Conservation (phyloP, 2,113 vertebrate species). For the Meriones unguiculatus region DNA sequence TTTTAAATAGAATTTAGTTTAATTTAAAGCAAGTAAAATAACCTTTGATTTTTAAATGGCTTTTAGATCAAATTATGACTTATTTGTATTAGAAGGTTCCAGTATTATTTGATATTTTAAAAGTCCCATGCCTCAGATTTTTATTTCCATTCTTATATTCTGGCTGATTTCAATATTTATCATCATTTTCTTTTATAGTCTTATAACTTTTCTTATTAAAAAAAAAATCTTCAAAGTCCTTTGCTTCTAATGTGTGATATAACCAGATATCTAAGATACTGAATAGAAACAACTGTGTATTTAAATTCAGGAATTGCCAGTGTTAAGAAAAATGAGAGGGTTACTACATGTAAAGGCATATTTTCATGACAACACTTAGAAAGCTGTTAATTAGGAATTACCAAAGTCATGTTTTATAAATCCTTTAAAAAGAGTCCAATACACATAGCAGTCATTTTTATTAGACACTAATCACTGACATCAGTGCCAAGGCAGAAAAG, state of each 20-base stretch:
- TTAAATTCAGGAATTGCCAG: not conserved
- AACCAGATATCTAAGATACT: not conserved
- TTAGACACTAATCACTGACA: not conserved
- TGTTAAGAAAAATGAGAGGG: not conserved
- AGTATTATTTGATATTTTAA: not conserved
- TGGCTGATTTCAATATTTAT: not conserved
- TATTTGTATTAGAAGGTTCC: not conserved
- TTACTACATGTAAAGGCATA: not conserved
- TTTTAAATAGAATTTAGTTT: slow-evolving; percentile 26
- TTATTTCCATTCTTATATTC: slow-evolving; percentile 2
- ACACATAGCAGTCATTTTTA: not conserved
- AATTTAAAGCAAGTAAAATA: not conserved
- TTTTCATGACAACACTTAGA: not conserved
- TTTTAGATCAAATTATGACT: not conserved
- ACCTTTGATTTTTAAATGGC: not conserved
- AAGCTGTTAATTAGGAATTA: not conserved
- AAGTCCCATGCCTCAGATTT: not conserved
- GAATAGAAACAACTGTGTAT: not conserved
- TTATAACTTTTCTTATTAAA: not conserved
- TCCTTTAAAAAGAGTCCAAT: not conserved
- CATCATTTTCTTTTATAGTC: not conserved
- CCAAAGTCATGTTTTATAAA: not conserved
- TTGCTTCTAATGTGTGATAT: not conserved
- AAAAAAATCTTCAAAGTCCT: not conserved
- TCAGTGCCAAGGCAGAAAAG: not conserved